Percentiles rank a stretch among this genome's conserved stretches.
phyloP scores from a whole-genome alignment of 1,140 invertebrate genomes.

The Nautilus pompilius region DNA sequence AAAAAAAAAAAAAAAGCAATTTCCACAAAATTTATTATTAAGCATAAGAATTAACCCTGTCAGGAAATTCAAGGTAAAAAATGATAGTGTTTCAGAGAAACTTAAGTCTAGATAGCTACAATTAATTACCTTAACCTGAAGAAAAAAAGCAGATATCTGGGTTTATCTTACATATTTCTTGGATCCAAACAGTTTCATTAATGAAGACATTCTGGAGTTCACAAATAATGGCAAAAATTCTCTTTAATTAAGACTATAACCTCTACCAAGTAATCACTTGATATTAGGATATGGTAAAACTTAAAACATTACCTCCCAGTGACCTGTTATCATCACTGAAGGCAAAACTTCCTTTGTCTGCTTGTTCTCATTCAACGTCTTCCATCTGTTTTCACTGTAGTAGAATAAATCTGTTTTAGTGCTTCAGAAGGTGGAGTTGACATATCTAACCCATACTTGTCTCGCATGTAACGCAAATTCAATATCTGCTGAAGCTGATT shows the following conservation, averaged over 20 bases:
- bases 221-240: too few species aligned
- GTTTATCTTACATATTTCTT: not conserved
- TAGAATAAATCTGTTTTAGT: not conserved
- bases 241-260: not conserved
- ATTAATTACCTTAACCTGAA: too few species aligned
- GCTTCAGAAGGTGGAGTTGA: not conserved
- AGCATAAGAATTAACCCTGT: not conserved
- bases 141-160: not conserved
- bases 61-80: not conserved
- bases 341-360: too few species aligned
- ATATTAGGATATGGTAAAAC: not conserved
- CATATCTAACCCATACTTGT: not conserved
- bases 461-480: not conserved
- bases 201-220: too few species aligned
- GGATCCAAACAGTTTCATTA: not conserved
- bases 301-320: not conserved
- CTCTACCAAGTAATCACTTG: not conserved
- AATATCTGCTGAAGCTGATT: not conserved
- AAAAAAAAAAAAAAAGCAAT: not conserved
- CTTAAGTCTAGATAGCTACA: not conserved
- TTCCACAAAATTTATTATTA: too few species aligned
- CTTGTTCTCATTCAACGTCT: not conserved
- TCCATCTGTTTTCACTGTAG: not conserved
- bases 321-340: not conserved
- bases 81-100: not conserved